Conservation (phyloP, 2,797 vertebrate genomes). For the Gadopsis marmoratus region DNA sequence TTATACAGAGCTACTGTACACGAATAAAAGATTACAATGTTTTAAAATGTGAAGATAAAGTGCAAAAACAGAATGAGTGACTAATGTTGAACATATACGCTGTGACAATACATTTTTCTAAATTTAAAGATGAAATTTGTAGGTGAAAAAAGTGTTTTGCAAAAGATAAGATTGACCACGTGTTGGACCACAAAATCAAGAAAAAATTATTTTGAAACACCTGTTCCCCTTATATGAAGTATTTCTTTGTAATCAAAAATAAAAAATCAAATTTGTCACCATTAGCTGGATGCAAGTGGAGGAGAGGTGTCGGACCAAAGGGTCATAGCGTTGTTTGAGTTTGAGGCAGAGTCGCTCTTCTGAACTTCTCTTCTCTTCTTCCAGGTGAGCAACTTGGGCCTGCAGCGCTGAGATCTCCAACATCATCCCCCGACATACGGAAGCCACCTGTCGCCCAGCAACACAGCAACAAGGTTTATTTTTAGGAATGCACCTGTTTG, state of each 20-base stretch:
- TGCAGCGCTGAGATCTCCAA: constrained; percentile 83
- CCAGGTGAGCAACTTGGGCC: constrained; percentile 72
- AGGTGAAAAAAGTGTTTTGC: background rate
- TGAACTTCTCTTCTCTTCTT: constrained; percentile 78
- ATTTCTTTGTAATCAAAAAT: too few relatives aligned
- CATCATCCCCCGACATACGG: constrained; percentile 80
- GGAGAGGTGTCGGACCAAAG: constrained; percentile 81
- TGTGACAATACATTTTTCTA: too few relatives aligned
- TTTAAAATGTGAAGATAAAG: background rate
- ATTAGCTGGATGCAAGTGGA: constrained; percentile 83
- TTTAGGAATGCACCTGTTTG: background rate
- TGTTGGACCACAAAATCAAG: background rate
- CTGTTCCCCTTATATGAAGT: background rate
- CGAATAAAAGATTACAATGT: background rate
- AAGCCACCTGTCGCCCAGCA: constrained; percentile 67
- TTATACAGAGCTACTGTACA: background rate
- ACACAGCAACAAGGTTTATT: background rate
- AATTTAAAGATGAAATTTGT: background rate
- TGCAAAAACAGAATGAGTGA: background rate
- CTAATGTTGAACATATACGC: background rate
- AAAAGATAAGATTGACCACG: background rate
- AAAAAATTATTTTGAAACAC: background rate
- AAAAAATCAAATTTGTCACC: constrained; percentile 62
- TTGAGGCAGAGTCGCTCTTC: constrained; percentile 78
- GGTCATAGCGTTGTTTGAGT: constrained; percentile 79